Evolutionary conservation across 2,797 vertebrate genomes (phyloP).

Genomic region (Knipowitschia caucasica): DNA sequence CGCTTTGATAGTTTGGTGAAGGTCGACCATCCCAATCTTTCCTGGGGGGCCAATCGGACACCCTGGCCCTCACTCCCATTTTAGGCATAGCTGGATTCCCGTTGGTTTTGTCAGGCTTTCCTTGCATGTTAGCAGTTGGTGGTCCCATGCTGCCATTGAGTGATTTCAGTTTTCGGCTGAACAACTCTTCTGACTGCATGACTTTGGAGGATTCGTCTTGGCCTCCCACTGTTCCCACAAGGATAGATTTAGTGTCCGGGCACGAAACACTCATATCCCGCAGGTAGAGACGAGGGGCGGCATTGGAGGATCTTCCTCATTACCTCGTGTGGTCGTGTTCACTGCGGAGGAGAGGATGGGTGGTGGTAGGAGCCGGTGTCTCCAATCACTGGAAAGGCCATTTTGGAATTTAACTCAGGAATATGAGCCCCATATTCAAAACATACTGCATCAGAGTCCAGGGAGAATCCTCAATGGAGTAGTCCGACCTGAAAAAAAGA

Average conservation of each 20-base stretch:
- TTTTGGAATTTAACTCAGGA: constrained; percentile 66
- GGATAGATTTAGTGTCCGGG: constrained; percentile 81
- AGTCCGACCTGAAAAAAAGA: constrained; percentile 54
- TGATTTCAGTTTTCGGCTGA: constrained; percentile 89
- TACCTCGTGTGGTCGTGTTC: constrained; percentile 70
- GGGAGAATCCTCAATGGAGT: constrained; percentile 45
- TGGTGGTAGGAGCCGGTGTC: constrained; percentile 48
- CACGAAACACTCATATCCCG: constrained; percentile 87
- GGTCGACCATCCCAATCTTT: constrained; percentile 86
- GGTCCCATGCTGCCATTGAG: constrained; percentile 88
- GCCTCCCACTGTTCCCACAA: constrained; percentile 78
- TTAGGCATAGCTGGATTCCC: constrained; percentile 92
- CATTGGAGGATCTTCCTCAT: constrained; percentile 59
- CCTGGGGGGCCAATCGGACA: constrained; percentile 93
- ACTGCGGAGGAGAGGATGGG: constrained; percentile 43
- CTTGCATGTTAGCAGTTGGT: constrained; percentile 74
- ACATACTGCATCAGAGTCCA: constrained; percentile 61
- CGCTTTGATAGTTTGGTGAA: constrained; percentile 80
- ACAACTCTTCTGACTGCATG: constrained; percentile 95
- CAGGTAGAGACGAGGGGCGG: constrained; percentile 59
- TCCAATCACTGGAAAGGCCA: constrained; percentile 53
- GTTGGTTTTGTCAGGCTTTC: constrained; percentile 83
- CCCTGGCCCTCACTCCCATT: constrained; percentile 94
- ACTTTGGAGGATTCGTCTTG: constrained; percentile 79
- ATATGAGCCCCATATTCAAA: constrained; percentile 39